Conservation (phyloP, 2,113 vertebrate species). For the Jacana jacana region DNA sequence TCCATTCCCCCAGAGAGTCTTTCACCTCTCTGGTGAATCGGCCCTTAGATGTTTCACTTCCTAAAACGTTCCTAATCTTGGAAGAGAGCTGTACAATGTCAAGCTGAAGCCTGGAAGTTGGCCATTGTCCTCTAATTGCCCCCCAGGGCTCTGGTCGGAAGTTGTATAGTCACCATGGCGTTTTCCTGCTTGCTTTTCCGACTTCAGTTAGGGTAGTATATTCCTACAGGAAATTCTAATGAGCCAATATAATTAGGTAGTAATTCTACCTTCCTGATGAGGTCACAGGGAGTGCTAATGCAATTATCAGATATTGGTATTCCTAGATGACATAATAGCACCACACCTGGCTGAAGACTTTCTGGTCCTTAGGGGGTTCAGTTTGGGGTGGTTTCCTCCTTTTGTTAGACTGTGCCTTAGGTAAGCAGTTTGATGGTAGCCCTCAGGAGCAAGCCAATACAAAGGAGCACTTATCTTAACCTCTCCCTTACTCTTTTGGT, state of each 20-base stretch:
- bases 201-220: not conserved
- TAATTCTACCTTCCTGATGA: conserved; percentile 30
- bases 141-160: not conserved
- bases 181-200: not conserved
- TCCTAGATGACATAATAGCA: not conserved
- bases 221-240: conserved; percentile 49
- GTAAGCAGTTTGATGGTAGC: not conserved
- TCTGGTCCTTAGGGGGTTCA: not conserved
- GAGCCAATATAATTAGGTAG: conserved; percentile 26
- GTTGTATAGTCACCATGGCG: not conserved
- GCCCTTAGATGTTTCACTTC: not conserved
- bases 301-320: not conserved
- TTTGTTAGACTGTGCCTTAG: not conserved
- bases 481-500: not conserved
- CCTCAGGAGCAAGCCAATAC: conserved; percentile 1
- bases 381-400: not conserved
- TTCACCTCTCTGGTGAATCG: not conserved
- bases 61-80: not conserved
- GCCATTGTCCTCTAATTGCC: not conserved
- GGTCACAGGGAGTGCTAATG: conserved; percentile 47
- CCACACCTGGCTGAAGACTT: not conserved
- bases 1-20: not conserved
- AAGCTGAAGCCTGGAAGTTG: not conserved
- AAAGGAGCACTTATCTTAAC: conserved; percentile 15
- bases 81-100: not conserved